Base-by-base conservation (phyloP, 2,888 invertebrate species). In the Prenolepis imparis region DNA sequence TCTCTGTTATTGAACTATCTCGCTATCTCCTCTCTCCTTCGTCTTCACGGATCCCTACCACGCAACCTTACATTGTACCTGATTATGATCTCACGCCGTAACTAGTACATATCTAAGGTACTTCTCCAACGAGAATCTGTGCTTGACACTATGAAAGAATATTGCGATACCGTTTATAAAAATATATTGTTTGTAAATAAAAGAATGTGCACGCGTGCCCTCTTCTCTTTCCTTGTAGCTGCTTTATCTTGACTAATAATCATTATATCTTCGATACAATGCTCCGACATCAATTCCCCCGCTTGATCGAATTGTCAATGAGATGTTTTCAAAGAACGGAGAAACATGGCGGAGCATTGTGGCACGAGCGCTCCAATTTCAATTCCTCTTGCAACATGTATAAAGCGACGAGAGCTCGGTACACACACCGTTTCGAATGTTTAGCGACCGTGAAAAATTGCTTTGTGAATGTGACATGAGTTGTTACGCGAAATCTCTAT, bases 301-400 rank as follows among this genome's bases (percentile, higher is more conserved):
- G 78, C 21, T 57, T 61, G 78, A 80, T 72, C 72, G 72, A 80
- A 80, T 80, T 80, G 78, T 80, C 78, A 80, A 80, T 72, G 72
- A 70, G 78, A 80, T 55, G 78, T 80, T 72, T 72, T 61, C 78
- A 72, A 80, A 70, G 78, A 80, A 61, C 44, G 59, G n/a, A 44
- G 44, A 48, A 72, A 36, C 72, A 72, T 18, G 36, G 59, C 44
- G 44, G 18, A 28, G 72, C 39, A 72, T 72, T 72, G 72, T 72
- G n/a, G 44, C 32, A 24, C 59, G 44, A 70, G 44, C 78, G 78
- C 59, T 80, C 36, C 78, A 72, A 72, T 80, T 80, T 80, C 78
- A 72, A 80, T 80, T 80, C 72, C 59, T 44, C 72, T 57, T 44
- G 67, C 57, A 59, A 61, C 59, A n/a, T 59, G 55, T 12, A 72